Evolutionary conservation across 2,888 invertebrate species (phyloP).

Genomic region (Furcula furcula): DNA sequence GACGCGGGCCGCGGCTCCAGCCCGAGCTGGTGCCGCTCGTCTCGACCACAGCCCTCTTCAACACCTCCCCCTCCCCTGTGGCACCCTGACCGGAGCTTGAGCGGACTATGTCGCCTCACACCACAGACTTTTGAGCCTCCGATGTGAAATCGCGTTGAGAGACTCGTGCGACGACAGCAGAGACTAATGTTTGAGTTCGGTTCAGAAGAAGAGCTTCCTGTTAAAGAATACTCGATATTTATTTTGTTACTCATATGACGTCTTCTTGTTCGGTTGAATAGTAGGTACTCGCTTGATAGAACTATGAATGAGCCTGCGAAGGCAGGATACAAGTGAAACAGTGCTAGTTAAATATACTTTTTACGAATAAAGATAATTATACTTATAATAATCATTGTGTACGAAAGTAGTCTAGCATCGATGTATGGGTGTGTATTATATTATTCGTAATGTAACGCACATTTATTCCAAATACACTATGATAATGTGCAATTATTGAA

Average conservation of each 20-base stretch:
- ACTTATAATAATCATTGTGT: constrained; percentile 42
- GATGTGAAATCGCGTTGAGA: constrained; percentile 2
- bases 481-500: constrained; percentile 33
- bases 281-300: constrained; percentile 13
- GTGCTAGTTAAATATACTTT: constrained; percentile 23
- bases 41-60: constrained; percentile 36
- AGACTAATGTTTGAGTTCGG: constrained; percentile 13
- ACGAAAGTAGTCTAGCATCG: constrained; percentile 41
- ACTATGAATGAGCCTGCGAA: constrained; percentile 14
- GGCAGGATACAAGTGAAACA: constrained; percentile 14
- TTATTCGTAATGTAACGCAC: constrained; percentile 37
- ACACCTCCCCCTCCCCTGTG: constrained; percentile 30
- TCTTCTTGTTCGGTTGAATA: constrained; percentile 47
- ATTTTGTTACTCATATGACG: constrained; percentile 28
- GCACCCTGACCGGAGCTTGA: constrained; percentile 58
- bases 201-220: constrained; percentile 44
- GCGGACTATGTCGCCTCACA: constrained; percentile 53
- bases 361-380: constrained; percentile 41
- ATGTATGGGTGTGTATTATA: constrained; percentile 43
- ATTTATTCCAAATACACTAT: constrained; percentile 33
- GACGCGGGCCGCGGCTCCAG: constrained; percentile 80
- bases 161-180: not conserved
- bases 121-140: constrained; percentile 61
- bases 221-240: constrained; percentile 33
- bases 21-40: constrained; percentile 79